Conservation (phyloP, 1,140 invertebrate genomes). For the Nebria ingens region DNA sequence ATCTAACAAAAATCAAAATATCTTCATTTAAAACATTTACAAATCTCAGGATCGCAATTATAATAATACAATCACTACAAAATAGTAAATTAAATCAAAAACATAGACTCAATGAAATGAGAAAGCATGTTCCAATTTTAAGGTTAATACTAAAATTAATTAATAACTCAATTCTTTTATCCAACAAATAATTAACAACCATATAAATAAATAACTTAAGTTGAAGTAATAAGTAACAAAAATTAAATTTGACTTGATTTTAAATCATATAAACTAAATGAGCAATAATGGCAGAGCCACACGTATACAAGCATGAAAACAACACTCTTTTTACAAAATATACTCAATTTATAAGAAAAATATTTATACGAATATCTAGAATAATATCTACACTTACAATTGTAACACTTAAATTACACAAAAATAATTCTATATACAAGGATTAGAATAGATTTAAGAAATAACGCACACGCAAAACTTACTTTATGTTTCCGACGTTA, state of each 20-base stretch:
- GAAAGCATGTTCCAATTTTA: background rate
- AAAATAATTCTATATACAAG: background rate
- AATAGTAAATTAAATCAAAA: background rate
- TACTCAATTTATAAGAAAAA: background rate
- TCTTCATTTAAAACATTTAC: constrained; percentile 7
- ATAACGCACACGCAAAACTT: background rate
- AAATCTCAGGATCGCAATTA: constrained; percentile 12
- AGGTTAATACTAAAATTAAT: background rate
- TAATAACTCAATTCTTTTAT: no score
- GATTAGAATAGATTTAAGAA: background rate
- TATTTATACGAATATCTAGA: background rate
- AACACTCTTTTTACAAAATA: background rate
- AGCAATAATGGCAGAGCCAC: background rate
- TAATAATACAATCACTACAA: constrained; percentile 1
- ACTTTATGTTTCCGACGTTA: background rate
- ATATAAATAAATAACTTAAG: no score
- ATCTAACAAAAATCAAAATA: constrained; percentile 29
- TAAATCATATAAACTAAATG: no score
- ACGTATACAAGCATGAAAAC: background rate
- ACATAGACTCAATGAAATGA: constrained; percentile 4
- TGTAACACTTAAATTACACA: background rate
- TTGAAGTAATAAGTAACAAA: no score
- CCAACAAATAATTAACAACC: no score
- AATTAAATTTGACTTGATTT: no score
- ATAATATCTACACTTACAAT: background rate